Evolutionary conservation across 2,888 invertebrate genomes (phyloP).

Genomic region (Ferrisia virgata): DNA sequence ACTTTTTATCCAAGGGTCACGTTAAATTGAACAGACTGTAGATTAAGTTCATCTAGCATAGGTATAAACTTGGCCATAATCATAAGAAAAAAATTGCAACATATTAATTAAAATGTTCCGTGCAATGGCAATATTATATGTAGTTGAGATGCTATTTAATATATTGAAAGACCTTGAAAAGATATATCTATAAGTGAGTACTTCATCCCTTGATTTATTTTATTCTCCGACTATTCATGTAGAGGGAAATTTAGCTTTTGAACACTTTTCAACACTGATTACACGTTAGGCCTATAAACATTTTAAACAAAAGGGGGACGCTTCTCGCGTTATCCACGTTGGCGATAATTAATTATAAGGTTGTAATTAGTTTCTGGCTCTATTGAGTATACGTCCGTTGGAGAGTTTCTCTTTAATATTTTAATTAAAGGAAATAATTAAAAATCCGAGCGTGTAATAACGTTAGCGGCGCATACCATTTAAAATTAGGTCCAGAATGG

Average conservation of each 20-base stretch:
- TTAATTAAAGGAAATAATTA: slow-evolving; percentile 44
- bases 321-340: slow-evolving; percentile 42
- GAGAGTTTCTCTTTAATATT: slow-evolving; percentile 44
- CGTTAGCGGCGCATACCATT: slow-evolving; percentile 43
- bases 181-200: neutral
- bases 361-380: slow-evolving; percentile 43
- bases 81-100: no score
- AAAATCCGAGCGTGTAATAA: slow-evolving; percentile 44
- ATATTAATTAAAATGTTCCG: no score
- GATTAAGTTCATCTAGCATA: no score
- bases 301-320: slow-evolving; percentile 31
- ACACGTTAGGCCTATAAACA: slow-evolving; percentile 26
- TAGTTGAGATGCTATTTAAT: neutral
- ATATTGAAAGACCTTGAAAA: neutral
- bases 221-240: neutral
- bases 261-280: slow-evolving; percentile 20
- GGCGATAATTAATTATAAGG: slow-evolving; percentile 43
- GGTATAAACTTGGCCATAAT: no score
- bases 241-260: neutral
- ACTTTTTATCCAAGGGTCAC: no score
- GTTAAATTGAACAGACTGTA: no score
- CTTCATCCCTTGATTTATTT: neutral
- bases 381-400: slow-evolving; percentile 41
- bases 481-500: slow-evolving; percentile 38
- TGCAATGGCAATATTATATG: no score